Evolutionary conservation across 2,113 vertebrate species (phyloP), one percentile per base, ranked within the genome.

Genomic region (Rhineura floridana): DNA sequence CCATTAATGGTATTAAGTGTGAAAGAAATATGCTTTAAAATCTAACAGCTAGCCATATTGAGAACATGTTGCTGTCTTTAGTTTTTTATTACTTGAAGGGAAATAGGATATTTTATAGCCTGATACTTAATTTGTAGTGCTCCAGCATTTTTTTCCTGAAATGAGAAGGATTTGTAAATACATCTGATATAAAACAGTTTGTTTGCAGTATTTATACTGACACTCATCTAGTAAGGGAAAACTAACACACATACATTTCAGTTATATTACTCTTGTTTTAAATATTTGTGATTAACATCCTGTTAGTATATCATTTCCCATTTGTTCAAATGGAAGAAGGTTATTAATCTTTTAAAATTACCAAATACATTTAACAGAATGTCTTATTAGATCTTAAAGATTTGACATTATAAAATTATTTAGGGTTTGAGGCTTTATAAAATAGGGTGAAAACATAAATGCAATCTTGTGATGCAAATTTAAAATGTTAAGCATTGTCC

Each of bases 161-260:
- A 89, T 91, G 91, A 86, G 6, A 19, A 42, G 39, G 12, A 77
- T 81, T 50, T 89, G 12, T 19, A 52, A 86, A 92, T 95, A 87
- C 33, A 89, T 83, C 94, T 83, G 81, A 92, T 1, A 85, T 86
- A 52, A 70, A 28, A 63, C 78, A 90, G 84, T 92, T 95, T 87
- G 62, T 91, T 90, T 63, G 1, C 3, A 73, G 52, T 84, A 70
- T 89, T 95, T 93, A 87, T 91, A 76, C 90, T 91, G 83, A 87
- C n/a, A 91, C 76, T 93, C 42, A 84, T 90, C 73, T 90, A 89
- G 25, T 75, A 65, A 77, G 30, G 15, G n/a, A 83, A 88, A 50
- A 65, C 36, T 70, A 80, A 23, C 3, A 55, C 52, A 33, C 23
- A 67, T 33, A 12, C 21, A 50, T 1, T 33, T 42, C 42, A 36